phyloP scores from a whole-genome alignment of 2,888 invertebrate species.

The Tridacna crocea region DNA sequence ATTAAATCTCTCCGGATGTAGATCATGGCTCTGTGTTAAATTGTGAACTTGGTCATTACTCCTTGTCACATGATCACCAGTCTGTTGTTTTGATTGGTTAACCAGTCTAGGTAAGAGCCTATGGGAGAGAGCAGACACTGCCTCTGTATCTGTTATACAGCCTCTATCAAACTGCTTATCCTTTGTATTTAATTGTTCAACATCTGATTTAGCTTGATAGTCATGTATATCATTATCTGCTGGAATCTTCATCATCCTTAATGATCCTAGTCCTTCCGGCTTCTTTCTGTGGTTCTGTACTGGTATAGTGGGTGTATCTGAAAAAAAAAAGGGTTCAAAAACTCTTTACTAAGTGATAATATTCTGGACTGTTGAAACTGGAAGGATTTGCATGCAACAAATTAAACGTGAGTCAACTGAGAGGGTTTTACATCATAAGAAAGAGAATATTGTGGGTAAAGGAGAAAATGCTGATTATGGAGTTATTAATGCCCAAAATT shows the following conservation, averaged over 20 bases:
- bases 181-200: conserved; percentile 6
- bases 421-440: too few relatives aligned
- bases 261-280: background rate
- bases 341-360: too few relatives aligned
- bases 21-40: too few relatives aligned
- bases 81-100: background rate
- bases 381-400: too few relatives aligned
- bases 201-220: conserved; percentile 33
- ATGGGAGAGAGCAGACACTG: conserved; percentile 37
- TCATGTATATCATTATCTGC: background rate
- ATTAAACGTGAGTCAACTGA: too few relatives aligned
- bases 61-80: too few relatives aligned
- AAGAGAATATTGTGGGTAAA: too few relatives aligned
- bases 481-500: too few relatives aligned
- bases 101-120: conserved; percentile 19
- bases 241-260: background rate
- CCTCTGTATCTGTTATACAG: conserved; percentile 32
- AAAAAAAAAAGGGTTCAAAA: background rate
- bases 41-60: too few relatives aligned
- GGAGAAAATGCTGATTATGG: too few relatives aligned
- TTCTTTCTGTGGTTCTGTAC: conserved; percentile 1
- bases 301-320: conserved; percentile 8
- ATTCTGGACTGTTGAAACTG: too few relatives aligned
- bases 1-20: too few relatives aligned
- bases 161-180: conserved; percentile 7